phyloP scores from a whole-genome alignment of 2,113 vertebrate species.

The Xenopus tropicalis region DNA sequence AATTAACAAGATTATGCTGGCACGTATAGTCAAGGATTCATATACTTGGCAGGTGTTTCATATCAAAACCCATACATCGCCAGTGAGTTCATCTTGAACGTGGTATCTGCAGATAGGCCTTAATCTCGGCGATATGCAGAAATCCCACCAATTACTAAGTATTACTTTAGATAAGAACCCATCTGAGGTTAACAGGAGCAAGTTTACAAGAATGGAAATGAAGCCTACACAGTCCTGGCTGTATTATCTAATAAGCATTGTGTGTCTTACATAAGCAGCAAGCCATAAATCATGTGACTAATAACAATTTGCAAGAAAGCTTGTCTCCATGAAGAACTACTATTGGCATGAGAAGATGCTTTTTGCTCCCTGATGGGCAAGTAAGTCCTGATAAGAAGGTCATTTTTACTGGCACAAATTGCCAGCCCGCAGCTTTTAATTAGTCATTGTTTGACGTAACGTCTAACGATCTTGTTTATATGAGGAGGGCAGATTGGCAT shows the following conservation, averaged over 20 bases:
- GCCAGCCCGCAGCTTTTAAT: neutral
- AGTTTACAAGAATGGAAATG: neutral
- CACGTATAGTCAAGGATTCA: constrained; percentile 36
- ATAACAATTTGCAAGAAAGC: constrained; percentile 7
- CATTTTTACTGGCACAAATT: constrained; percentile 4
- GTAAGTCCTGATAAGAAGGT: constrained; percentile 17
- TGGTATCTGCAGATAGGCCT: constrained; percentile 19
- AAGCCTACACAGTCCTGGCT: neutral
- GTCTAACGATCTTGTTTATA: constrained; percentile 5
- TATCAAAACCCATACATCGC: constrained; percentile 29
- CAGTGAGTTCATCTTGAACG: constrained; percentile 26
- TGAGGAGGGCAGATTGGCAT: neutral
- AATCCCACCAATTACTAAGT: constrained; percentile 28
- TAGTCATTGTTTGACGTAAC: neutral
- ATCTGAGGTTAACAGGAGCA: neutral
- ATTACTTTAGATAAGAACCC: constrained; percentile 10
- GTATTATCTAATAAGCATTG: constrained; percentile 17
- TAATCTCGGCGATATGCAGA: constrained; percentile 26
- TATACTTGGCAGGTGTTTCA: constrained; percentile 34
- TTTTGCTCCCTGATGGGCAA: constrained; percentile 21
- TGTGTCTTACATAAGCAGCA: constrained; percentile 6
- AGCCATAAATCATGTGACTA: constrained; percentile 21
- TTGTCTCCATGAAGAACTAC: constrained; percentile 13
- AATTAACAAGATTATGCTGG: constrained; percentile 37
- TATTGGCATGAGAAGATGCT: constrained; percentile 22